phyloP scores from a whole-genome alignment of 2,113 vertebrate genomes.

The Quiscalus mexicanus region DNA sequence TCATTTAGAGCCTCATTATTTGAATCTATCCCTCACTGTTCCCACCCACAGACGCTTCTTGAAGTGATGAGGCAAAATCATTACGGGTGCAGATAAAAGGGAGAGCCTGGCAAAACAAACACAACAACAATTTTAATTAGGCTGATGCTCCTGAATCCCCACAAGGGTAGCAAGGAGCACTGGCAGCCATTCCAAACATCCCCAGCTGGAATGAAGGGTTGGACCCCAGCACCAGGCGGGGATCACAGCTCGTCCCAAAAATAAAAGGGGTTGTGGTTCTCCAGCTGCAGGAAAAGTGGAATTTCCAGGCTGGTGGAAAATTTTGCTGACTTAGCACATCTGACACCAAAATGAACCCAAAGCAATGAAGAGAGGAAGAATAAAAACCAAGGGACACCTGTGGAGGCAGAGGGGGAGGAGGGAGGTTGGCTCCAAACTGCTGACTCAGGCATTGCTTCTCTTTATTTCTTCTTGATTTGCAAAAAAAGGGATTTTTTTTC shows the following conservation, averaged over 20 bases:
- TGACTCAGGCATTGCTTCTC: background rate
- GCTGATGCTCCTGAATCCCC: constrained; percentile 2
- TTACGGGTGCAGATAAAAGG: constrained; percentile 40
- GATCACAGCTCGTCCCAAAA: background rate
- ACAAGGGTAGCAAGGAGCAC: background rate
- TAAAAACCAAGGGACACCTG: background rate
- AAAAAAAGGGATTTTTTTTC: background rate
- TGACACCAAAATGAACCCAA: background rate
- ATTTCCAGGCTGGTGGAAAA: background rate
- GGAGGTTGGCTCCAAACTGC: background rate
- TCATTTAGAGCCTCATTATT: constrained; percentile 68
- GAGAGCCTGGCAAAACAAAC: constrained; percentile 46
- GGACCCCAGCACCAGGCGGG: background rate
- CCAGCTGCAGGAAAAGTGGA: background rate
- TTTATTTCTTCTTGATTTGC: background rate
- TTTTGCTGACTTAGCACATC: background rate
- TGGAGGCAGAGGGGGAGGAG: background rate
- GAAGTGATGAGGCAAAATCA: constrained; percentile 43
- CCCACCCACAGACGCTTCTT: constrained; percentile 33
- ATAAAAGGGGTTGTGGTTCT: accelerated
- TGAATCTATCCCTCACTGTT: constrained; percentile 58
- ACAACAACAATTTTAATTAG: constrained; percentile 50
- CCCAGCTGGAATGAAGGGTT: background rate
- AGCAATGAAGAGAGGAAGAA: background rate
- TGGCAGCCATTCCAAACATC: background rate